These are phyloP conservation scores for Harpalus rubripes DNA, from an alignment of 2,888 invertebrate species.

Conservation along the genomic window DNA sequence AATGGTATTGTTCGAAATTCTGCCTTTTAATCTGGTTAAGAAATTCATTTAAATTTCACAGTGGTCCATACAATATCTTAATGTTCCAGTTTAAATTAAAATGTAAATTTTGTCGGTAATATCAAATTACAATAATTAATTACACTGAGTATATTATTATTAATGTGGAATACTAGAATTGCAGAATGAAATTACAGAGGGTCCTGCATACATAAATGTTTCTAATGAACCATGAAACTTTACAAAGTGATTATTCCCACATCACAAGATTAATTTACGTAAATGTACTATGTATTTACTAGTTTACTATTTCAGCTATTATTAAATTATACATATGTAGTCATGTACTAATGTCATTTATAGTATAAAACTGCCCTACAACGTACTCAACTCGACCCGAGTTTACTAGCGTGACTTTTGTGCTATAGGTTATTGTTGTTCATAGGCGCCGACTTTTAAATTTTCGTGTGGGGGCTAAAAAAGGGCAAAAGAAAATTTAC, in stretches of 20 bases:
- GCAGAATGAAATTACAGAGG: slow-evolving; percentile 4
- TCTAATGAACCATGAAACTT: slow-evolving; percentile 45
- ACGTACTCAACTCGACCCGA: too few relatives aligned
- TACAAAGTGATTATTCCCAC: slow-evolving; percentile 47
- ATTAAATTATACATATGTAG: background rate
- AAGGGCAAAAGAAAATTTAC: too few relatives aligned
- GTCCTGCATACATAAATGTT: slow-evolving; percentile 38
- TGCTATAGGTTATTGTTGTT: too few relatives aligned
- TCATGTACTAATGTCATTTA: background rate
- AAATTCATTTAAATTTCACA: background rate
- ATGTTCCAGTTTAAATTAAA: background rate
- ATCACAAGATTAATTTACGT: slow-evolving; percentile 39
- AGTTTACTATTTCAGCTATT: slow-evolving; percentile 19
- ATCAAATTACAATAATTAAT: background rate
- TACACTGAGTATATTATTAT: background rate
- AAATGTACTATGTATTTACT: slow-evolving; percentile 24
- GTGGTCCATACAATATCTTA: background rate
- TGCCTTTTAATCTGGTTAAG: background rate
- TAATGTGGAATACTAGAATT: slow-evolving; percentile 5
- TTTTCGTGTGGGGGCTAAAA: too few relatives aligned
- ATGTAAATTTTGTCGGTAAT: background rate
- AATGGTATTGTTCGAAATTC: background rate
- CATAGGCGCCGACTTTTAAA: too few relatives aligned
- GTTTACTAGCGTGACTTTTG: too few relatives aligned
- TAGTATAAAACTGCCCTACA: background rate